Evolutionary conservation across 2,888 invertebrate genomes (phyloP), one percentile per base, ranked within the genome.

Genomic region (Caenorhabditis sp.): DNA sequence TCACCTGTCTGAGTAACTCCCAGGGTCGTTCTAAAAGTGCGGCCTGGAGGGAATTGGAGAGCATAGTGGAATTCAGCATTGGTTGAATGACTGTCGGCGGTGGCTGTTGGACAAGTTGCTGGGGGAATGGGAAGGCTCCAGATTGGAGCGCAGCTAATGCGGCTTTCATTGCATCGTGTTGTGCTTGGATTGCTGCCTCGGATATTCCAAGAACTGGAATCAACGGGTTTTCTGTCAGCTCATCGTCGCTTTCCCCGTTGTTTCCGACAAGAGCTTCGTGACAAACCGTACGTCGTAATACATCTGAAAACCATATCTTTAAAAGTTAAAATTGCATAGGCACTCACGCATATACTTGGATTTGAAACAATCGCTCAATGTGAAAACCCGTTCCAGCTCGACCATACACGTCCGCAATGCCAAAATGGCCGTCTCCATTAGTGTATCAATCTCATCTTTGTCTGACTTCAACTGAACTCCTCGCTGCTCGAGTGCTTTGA

Each of bases 201-300:
- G 59, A 9, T 9, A 72, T 15, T 8, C 50, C 37, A 2, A 59
- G 27, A 1, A 15, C 17, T 27, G 52, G 58, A 63, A 50, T 32
- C 20, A 43, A 27, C 17, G 26, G 70, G 45, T 63, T 46, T 13
- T 77, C 80, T 0, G 46, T 43, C 1, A 62, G 43, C 24, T 80
- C 80, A 22, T 81, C 81, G 24, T 81, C 81, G 24, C 81, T 81
- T 24, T 81, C 81, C 13, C 50, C 71, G 35, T 24, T 56, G 9
- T 61, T 48, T 6, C 81, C 81, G 13, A 81, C 68, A 0, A 81
- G 55, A 0, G 81, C 71, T 66, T 81, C 81, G 13, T 81, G 81
- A 22, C 72, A 78, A 3, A 81, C 79, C 35, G 73, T 62, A 39
- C 59, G 45, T 27, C 71, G 59, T 24, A 81, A 46, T 7, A 63